Conservation (phyloP, 2,113 vertebrate species). For the Toxostoma redivivum region DNA sequence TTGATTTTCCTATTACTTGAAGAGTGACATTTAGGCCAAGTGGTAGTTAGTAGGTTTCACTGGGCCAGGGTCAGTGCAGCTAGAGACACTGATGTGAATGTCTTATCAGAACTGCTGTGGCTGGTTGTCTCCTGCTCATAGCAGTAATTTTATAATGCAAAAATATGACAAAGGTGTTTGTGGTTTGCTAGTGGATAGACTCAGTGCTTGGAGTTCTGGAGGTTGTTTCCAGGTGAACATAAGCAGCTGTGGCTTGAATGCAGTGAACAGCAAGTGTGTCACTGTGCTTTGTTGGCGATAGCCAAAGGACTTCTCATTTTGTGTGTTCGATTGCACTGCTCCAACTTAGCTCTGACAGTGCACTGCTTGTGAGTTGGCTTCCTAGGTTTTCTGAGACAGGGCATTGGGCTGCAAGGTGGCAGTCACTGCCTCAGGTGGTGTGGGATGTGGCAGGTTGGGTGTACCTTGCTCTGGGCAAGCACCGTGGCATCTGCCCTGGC, state of each 20-base stretch:
- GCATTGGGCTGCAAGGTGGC: background rate
- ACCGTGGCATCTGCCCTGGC: accelerated
- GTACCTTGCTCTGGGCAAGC: background rate
- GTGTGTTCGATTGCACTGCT: background rate
- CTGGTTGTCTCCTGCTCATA: background rate
- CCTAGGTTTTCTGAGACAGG: background rate
- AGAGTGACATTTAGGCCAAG: background rate
- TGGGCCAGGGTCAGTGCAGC: background rate
- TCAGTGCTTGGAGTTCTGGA: background rate
- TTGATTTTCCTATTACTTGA: background rate
- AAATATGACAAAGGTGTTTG: background rate
- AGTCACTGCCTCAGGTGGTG: background rate
- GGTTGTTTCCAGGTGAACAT: background rate
- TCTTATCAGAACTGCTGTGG: background rate
- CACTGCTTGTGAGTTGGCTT: background rate
- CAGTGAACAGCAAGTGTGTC: background rate
- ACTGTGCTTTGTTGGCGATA: background rate
- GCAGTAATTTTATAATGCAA: background rate
- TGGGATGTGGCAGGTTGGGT: background rate
- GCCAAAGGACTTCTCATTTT: background rate
- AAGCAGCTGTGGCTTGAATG: background rate
- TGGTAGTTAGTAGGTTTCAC: background rate
- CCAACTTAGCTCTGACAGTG: background rate
- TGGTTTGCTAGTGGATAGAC: background rate
- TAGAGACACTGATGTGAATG: background rate